Evolutionary conservation across 1,140 invertebrate species (phyloP).

Genomic region (Apis florea): DNA sequence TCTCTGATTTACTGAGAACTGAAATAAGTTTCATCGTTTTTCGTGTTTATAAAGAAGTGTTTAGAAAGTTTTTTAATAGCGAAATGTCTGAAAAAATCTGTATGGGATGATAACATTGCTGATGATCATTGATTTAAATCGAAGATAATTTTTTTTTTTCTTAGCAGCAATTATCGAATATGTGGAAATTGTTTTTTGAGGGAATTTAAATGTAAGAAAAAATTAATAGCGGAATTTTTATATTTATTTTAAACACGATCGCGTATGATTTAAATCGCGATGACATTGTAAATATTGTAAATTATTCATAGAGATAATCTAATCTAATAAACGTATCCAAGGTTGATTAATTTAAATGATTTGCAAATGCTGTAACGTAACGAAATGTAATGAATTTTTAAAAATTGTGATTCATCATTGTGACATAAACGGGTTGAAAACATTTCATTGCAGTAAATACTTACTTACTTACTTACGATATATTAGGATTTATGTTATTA

Average conservation of each 20-base stretch:
- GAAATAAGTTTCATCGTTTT: no score
- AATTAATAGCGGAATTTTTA: neutral
- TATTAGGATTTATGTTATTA: no score
- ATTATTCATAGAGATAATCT: neutral
- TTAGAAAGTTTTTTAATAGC: neutral
- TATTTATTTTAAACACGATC: no score
- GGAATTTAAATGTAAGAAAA: neutral
- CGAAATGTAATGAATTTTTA: neutral
- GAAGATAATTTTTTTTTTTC: slow-evolving; percentile 1
- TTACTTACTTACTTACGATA: no score
- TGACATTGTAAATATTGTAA: slow-evolving; percentile 42
- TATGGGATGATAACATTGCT: neutral
- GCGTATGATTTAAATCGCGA: neutral
- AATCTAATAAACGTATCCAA: no score
- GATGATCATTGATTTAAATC: slow-evolving; percentile 14
- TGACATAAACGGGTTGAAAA: no score
- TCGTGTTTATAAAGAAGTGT: neutral
- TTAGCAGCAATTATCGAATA: neutral
- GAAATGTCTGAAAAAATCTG: neutral
- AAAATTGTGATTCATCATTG: no score
- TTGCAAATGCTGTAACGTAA: neutral
- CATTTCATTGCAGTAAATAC: no score
- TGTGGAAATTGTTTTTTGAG: neutral
- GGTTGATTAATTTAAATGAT: neutral
- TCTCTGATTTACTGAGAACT: neutral